Evolutionary conservation across 2,888 invertebrate species (phyloP).

Genomic region (Eupithecia insigniata): DNA sequence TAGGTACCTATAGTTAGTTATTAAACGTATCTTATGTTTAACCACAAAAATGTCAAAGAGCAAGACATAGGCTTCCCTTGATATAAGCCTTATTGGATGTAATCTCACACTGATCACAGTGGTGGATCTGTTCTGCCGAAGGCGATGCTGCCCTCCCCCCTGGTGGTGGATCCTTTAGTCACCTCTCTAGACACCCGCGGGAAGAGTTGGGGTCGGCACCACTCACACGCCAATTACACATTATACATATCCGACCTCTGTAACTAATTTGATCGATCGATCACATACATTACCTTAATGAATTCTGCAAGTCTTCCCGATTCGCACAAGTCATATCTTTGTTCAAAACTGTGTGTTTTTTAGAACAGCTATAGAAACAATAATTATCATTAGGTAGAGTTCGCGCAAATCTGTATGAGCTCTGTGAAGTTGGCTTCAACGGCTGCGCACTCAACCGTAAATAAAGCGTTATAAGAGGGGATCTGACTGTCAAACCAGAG

Average conservation of each 20-base stretch:
- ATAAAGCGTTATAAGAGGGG: too few relatives aligned
- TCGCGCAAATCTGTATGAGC: too few relatives aligned
- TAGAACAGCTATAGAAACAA: background rate
- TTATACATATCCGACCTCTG: background rate
- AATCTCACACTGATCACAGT: background rate
- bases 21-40: background rate
- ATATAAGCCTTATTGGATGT: background rate
- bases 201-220: background rate
- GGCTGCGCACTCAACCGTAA: too few relatives aligned
- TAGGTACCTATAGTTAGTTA: too few relatives aligned
- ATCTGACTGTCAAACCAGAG: too few relatives aligned
- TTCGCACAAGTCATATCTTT: background rate
- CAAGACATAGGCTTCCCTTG: background rate
- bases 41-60: background rate
- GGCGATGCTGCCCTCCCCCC: too few relatives aligned
- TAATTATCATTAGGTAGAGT: background rate
- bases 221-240: too few relatives aligned
- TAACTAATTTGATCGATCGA: background rate
- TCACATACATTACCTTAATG: background rate
- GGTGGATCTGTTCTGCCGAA: background rate
- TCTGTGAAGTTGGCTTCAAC: too few relatives aligned
- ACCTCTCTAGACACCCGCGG: background rate
- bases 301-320: background rate
- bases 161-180: too few relatives aligned
- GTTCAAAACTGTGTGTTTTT: background rate